These are phyloP conservation scores for Rotaria sp. DNA, from an alignment of 2,888 invertebrate genomes.

Conservation along the genomic window DNA sequence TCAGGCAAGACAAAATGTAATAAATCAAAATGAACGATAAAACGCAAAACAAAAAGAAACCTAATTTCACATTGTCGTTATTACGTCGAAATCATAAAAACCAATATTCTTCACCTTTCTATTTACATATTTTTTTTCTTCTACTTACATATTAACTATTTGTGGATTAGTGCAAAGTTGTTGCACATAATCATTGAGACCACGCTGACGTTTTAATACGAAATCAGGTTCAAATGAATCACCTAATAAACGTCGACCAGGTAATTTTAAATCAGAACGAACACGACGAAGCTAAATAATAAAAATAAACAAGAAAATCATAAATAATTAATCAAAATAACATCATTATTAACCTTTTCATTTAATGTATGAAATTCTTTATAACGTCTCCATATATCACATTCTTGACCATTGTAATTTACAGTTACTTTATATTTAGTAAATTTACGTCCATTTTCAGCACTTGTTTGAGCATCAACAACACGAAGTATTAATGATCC, in stretches of 20 bases:
- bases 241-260: slow-evolving; percentile 34
- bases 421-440: slow-evolving; percentile 28
- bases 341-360: background rate
- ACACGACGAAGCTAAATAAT: slow-evolving; percentile 6
- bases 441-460: background rate
- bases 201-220: slow-evolving; percentile 30
- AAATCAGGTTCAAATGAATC: slow-evolving; percentile 35
- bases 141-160: slow-evolving; percentile 32
- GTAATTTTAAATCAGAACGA: slow-evolving; percentile 31
- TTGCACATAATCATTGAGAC: slow-evolving; percentile 32
- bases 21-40: background rate
- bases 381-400: slow-evolving; percentile 32
- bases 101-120: too few species aligned
- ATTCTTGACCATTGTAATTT: background rate
- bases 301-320: background rate
- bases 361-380: slow-evolving; percentile 40
- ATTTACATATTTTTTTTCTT: too few species aligned
- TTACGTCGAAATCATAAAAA: background rate
- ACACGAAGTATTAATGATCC: background rate
- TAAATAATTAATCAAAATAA: background rate
- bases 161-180: background rate
- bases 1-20: background rate
- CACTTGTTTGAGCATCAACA: slow-evolving; percentile 15
- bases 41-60: background rate
- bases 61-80: background rate